These are phyloP conservation scores for Balaeniceps rex DNA, from an alignment of 2,113 vertebrate species.

Conservation along the genomic window DNA sequence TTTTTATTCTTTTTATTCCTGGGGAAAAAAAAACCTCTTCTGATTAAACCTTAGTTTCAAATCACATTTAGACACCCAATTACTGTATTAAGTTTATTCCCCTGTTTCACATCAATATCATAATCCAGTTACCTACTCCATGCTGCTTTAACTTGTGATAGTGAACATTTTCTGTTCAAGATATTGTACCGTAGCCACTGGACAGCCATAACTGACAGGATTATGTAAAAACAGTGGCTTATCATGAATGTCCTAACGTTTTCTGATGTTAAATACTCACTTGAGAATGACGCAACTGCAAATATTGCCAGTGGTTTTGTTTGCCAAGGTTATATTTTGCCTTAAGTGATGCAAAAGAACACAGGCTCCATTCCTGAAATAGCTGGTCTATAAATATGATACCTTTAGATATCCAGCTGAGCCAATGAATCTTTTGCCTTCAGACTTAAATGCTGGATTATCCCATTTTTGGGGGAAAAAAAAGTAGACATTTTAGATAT, in stretches of 20 bases:
- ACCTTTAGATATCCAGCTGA: conserved; percentile 51
- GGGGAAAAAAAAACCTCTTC: not conserved
- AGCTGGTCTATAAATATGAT: conserved; percentile 62
- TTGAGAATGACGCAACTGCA: conserved; percentile 61
- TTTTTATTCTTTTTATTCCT: conserved; percentile 1
- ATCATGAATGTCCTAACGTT: conserved; percentile 40
- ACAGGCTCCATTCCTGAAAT: conserved; percentile 54
- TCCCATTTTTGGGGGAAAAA: not conserved
- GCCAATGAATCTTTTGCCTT: conserved; percentile 26
- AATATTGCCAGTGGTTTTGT: conserved; percentile 70
- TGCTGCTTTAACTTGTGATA: conserved; percentile 67
- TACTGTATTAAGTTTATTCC: conserved; percentile 52
- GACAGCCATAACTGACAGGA: conserved; percentile 68
- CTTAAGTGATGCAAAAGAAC: conserved; percentile 69
- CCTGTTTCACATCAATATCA: conserved; percentile 65
- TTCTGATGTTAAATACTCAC: conserved; percentile 52
- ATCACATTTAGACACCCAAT: conserved; percentile 56
- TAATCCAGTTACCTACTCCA: conserved; percentile 65
- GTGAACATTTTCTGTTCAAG: conserved; percentile 51
- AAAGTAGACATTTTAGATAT: not conserved
- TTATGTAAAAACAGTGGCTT: conserved; percentile 67
- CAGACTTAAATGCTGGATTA: conserved; percentile 31
- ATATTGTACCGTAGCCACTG: conserved; percentile 10
- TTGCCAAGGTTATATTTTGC: conserved; percentile 71
- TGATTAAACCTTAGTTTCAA: conserved; percentile 27